phyloP scores from a whole-genome alignment of 2,888 invertebrate genomes.

The Andricus curvator region DNA sequence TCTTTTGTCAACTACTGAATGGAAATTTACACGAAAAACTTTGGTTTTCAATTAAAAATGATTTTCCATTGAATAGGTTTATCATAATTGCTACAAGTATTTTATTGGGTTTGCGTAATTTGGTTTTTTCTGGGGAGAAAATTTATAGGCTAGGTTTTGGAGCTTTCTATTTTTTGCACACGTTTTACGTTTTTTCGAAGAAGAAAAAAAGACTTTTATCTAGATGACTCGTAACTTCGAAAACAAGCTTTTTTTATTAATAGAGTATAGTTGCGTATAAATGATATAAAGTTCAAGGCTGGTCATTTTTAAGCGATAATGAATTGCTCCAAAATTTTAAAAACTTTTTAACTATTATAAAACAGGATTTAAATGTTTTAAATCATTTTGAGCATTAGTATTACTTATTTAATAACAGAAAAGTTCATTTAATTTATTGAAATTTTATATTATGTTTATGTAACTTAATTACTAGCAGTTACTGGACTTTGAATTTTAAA shows the following conservation, averaged over 20 bases:
- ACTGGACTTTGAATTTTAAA: not conserved
- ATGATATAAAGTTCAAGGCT: not conserved
- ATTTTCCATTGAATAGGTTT: not conserved
- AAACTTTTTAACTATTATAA: too few relatives aligned
- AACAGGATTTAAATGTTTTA: too few relatives aligned
- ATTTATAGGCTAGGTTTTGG: not conserved
- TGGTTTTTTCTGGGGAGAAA: not conserved
- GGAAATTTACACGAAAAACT: not conserved
- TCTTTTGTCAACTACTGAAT: not conserved
- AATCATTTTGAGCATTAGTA: too few relatives aligned
- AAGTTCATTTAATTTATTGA: too few relatives aligned
- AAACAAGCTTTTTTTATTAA: not conserved
- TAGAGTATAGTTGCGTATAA: not conserved
- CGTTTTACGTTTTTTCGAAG: not conserved
- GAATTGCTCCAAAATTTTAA: not conserved
- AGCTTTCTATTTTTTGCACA: not conserved
- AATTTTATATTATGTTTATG: too few relatives aligned
- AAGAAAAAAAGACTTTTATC: not conserved
- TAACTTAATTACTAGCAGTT: too few relatives aligned
- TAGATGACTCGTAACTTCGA: not conserved
- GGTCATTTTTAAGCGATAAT: not conserved
- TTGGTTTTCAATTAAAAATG: not conserved
- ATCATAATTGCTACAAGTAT: not conserved
- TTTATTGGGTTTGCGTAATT: not conserved
- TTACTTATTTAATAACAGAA: too few relatives aligned